A percentile compares a stretch with the other conserved stretches of the same genome.
These are phyloP conservation scores for Butorides virescens DNA, from an alignment of 2,113 vertebrate species.

Conservation along the genomic window DNA sequence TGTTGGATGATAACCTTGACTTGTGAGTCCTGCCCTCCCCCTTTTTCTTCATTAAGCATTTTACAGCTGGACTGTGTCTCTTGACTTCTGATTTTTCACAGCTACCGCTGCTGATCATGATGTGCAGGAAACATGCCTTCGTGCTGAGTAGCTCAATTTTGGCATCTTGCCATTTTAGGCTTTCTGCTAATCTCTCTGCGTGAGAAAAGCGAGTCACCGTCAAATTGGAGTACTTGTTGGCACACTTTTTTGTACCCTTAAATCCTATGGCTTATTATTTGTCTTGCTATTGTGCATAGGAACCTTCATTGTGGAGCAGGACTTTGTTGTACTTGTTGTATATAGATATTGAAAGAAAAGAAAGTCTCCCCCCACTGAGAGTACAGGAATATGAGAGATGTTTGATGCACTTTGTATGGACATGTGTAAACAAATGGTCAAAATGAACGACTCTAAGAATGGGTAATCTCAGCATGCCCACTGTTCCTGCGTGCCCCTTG, in stretches of 20 bases:
- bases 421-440: fast-evolving
- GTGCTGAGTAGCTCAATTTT: background rate
- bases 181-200: background rate
- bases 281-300: background rate
- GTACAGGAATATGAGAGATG: background rate
- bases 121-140: background rate
- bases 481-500: background rate
- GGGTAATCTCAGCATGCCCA: background rate
- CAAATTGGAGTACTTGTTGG: background rate
- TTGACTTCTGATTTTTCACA: background rate
- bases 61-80: background rate
- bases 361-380: background rate
- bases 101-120: background rate
- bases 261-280: background rate
- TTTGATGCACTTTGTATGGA: background rate
- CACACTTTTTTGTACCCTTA: background rate
- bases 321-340: background rate
- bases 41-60: background rate
- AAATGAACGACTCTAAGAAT: background rate
- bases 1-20: background rate
- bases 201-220: background rate
- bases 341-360: background rate
- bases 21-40: background rate
- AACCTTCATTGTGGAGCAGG: background rate
- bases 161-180: background rate